These are phyloP conservation scores for Dasysyrphus albostriatus DNA, from an alignment of 2,888 invertebrate genomes.

Conservation along the genomic window DNA sequence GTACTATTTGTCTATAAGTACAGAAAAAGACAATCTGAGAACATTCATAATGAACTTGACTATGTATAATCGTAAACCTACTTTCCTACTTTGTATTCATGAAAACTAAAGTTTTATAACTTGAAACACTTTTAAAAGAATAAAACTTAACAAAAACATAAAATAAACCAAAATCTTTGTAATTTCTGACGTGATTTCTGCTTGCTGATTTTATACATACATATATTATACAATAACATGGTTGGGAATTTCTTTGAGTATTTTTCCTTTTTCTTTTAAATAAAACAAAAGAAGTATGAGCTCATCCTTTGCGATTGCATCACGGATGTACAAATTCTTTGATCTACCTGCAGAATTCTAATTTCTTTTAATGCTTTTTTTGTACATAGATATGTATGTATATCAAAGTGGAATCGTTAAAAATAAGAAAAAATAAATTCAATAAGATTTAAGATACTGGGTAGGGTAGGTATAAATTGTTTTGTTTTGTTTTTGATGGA, in stretches of 20 bases:
- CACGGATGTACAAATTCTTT: slow-evolving; percentile 39
- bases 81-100: neutral
- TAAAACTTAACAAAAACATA: neutral
- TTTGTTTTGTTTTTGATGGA: neutral
- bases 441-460: neutral
- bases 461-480: neutral
- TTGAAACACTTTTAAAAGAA: neutral
- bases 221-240: too few species aligned
- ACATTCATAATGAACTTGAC: too few species aligned
- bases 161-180: neutral
- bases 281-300: slow-evolving; percentile 49
- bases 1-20: too few species aligned
- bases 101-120: neutral
- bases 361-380: neutral
- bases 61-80: too few species aligned
- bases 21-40: too few species aligned
- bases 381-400: too few species aligned
- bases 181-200: neutral
- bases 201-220: too few species aligned
- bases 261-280: slow-evolving; percentile 1
- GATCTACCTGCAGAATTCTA: slow-evolving; percentile 54
- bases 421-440: neutral
- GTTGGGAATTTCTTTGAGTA: slow-evolving; percentile 31
- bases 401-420: neutral
- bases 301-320: slow-evolving; percentile 54